Evolutionary conservation across 2,113 vertebrate species (phyloP).

Genomic region (Genyomyrus donnyi): DNA sequence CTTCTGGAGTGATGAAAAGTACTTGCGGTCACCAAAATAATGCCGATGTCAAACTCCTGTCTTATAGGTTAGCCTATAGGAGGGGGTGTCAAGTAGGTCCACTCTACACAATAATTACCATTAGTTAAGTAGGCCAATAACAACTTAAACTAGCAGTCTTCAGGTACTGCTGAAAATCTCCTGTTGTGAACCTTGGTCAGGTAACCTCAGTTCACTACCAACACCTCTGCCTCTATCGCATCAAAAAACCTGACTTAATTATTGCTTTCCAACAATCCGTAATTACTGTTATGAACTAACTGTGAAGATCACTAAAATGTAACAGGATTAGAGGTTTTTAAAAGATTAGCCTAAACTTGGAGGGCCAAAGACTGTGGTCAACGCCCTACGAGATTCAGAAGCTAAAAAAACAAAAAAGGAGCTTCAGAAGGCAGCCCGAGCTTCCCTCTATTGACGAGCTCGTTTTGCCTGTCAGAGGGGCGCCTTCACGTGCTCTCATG

Average conservation of each 20-base stretch:
- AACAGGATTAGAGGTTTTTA: slow-evolving; percentile 64
- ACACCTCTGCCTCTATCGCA: slow-evolving; percentile 23
- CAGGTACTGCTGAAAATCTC: not conserved
- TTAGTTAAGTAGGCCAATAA: not conserved
- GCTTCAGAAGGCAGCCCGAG: slow-evolving; percentile 53
- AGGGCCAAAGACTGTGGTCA: slow-evolving; percentile 42
- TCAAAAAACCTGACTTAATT: slow-evolving; percentile 44
- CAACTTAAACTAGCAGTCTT: too few species aligned
- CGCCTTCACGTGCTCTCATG: not conserved
- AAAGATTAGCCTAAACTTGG: slow-evolving; percentile 58
- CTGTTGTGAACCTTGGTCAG: not conserved
- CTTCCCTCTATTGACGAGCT: slow-evolving; percentile 27
- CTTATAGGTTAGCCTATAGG: not conserved
- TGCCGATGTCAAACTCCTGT: not conserved
- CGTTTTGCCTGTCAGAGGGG: not conserved
- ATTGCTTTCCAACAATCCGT: slow-evolving; percentile 42
- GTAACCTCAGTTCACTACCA: slow-evolving; percentile 7
- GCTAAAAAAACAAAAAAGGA: slow-evolving; percentile 47
- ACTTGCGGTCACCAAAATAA: not conserved
- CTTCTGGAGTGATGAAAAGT: not conserved
- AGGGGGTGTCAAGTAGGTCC: not conserved
- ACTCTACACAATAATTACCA: not conserved
- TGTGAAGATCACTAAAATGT: slow-evolving; percentile 56
- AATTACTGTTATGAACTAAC: slow-evolving; percentile 56
- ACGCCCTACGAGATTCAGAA: slow-evolving; percentile 30